Evolutionary conservation across 2,113 vertebrate genomes (phyloP), one percentile per base, ranked within the genome.

Genomic region (Pipa parva): DNA sequence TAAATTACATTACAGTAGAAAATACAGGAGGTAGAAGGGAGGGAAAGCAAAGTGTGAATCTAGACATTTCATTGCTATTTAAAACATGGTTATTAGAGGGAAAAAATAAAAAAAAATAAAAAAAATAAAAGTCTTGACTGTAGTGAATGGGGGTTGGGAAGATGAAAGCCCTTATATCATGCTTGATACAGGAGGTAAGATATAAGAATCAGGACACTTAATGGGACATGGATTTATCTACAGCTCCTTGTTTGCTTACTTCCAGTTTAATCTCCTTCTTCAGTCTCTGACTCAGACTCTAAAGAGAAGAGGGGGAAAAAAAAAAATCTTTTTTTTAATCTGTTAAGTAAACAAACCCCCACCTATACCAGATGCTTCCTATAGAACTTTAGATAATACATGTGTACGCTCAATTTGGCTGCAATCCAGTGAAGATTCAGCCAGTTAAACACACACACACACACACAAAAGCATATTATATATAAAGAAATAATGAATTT

Each of bases 261-360:
- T 75, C 82, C 76, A 83, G 73, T 75, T 94, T 80, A 99, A 87
- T 98, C 95, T 22, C 87, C 95, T 72, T 99, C 97, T 84, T 99
- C 95, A 65, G 90, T 93, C 39, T 98, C 97, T 5, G 95, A 98
- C 59, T 97, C 94, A 0, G 95, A 97, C 79, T 99, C 97, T 99
- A 83, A 18, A 84, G 83, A n/a, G 73, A 74, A 72, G 63, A 63
- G 50, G 29, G n/a, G 76, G 28, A 15, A 27, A 0, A 42, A n/a
- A 42, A 42, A 42, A 31, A 31, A 31, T n/a, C n/a, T n/a, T n/a
- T n/a, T n/a, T n/a, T n/a, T n/a, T n/a, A n/a, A n/a, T n/a, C n/a
- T n/a, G n/a, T n/a, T n/a, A n/a, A n/a, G n/a, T n/a, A n/a, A n/a
- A n/a, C n/a, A n/a, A n/a, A n/a, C n/a, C n/a, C n/a, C n/a, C n/a